Evolutionary conservation across 2,113 vertebrate genomes (phyloP), one percentile per base, ranked within the genome.

Genomic region (Labeo rohita): DNA sequence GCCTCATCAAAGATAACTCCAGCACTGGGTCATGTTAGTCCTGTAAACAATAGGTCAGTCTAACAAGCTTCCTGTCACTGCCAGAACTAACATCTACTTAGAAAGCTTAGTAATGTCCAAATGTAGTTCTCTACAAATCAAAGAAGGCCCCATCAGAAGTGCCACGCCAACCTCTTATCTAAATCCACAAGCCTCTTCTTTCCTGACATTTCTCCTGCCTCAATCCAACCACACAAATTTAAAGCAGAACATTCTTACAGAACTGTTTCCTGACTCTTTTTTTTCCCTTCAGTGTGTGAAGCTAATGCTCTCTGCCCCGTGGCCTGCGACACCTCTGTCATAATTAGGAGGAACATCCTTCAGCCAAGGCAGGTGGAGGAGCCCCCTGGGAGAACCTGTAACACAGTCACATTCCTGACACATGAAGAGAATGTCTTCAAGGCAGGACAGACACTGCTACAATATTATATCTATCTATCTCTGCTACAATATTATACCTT

Each of bases 291-390:
- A 74, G 49, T 34, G 56, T 63, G 52, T 84, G 43, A 72, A 76
- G 83, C 28, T 63, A 84, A 75, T 84, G 77, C 77, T 80, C 36
- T 61, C 11, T 23, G 77, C 34, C 52, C 76, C 9, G 2, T 1
- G 5, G 76, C 77, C 77, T 61, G 36, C 11, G 6, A 59, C 34
- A 59, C 54, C 36, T 80, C 54, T 61, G 56, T 76, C 83, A 84
- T 84, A 65, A 84, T 76, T 73, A 84, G 72, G n/a, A 76, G 72
- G n/a, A 59, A 84, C 56, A 49, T 84, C 83, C 72, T 75, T 75
- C 54, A 65, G 52, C 56, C 72, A 6, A 84, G 83, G 43, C 72
- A 84, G 77, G 36, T 61, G 36, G n/a, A 75, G 52, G 70, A 76
- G n/a, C 54, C 45, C 43, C 84, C 5, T 85, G 34, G 23, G 63